Evolutionary conservation across 2,113 vertebrate species (phyloP), one percentile per base, ranked within the genome.

Genomic region (Meriones unguiculatus): DNA sequence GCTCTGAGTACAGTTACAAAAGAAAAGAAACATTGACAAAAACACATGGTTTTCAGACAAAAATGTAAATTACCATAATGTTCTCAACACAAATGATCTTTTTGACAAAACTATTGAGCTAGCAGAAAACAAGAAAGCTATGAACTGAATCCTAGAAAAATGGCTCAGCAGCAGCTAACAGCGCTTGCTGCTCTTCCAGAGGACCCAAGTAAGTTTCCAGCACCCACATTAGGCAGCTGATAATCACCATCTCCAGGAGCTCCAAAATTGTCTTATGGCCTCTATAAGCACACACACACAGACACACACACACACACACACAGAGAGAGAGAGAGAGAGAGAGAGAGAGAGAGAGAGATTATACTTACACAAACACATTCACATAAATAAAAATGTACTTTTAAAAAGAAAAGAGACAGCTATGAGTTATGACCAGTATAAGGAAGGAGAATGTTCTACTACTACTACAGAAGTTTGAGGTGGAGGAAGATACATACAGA

Each of bases 31-130:
- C 4, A 65, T 64, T 59, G 35, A 54, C 70, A 91, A 94, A 90
- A 92, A 92, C 77, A 9, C 2, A 13, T 80, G 1, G 2, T 88
- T 87, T 92, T 86, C 13, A 54, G 5, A 87, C 9, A 75, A 91
- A 62, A 77, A 62, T 30, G 57, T 89, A 86, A 86, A 69, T 89
- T 76, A 6, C 14, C 15, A 69, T 57, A 54, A 92, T 77, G 38
- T 73, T 87, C 13, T n/a, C 50, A 92, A 72, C 18, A 93, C 18
- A 91, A 82, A 80, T 78, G 32, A n/a, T 88, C 24, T 93, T 94
- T 94, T 50, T 92, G 18, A 85, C 85, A 92, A 92, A 96, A 76
- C 50, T 59, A 57, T 15, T 65, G 5, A 93, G 69, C 52, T 85
- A 13, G 54, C 50, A 94, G 70, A 89, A 90, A 4, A 59, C 7